Evolutionary conservation across 2,888 invertebrate genomes (phyloP).

Genomic region (Brenthis ino): DNA sequence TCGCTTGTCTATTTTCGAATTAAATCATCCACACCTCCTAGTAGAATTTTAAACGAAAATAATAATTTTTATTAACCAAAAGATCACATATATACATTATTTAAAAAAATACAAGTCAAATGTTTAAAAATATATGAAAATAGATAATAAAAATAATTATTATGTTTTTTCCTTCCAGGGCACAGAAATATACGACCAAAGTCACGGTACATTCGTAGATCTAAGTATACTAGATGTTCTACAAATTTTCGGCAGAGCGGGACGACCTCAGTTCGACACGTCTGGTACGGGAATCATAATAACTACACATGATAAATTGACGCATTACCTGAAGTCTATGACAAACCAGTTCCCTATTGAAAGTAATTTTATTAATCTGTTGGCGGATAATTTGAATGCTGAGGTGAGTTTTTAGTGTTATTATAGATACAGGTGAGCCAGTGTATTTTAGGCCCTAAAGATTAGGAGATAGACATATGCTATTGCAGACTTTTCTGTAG

Average conservation of each 20-base stretch:
- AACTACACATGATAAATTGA: constrained; percentile 94
- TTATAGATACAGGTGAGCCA: too few species aligned
- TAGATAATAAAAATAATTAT: too few species aligned
- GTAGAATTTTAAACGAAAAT: too few species aligned
- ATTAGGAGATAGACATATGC: too few species aligned
- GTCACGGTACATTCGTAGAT: constrained; percentile 96
- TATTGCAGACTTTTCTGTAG: too few species aligned
- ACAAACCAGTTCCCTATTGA: constrained; percentile 99
- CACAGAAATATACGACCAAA: constrained; percentile 98
- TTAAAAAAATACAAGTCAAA: too few species aligned
- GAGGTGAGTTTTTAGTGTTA: constrained; percentile 75
- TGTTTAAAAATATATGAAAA: too few species aligned
- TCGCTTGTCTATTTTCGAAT: too few species aligned
- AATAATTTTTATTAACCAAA: too few species aligned
- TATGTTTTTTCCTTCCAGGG: constrained; percentile 81
- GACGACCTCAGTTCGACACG: constrained; percentile 98
- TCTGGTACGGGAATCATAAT: constrained; percentile 98
- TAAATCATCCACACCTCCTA: too few species aligned
- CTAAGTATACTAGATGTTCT: constrained; percentile 98
- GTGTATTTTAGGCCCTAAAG: too few species aligned
- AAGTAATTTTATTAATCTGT: constrained; percentile 94
- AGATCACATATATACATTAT: too few species aligned
- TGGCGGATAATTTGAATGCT: constrained; percentile 98
- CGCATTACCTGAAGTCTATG: constrained; percentile 95
- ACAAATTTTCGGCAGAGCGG: constrained; percentile 99